Base-by-base conservation (phyloP, 2,797 vertebrate species). In the Mormyrops attenuatus region DNA sequence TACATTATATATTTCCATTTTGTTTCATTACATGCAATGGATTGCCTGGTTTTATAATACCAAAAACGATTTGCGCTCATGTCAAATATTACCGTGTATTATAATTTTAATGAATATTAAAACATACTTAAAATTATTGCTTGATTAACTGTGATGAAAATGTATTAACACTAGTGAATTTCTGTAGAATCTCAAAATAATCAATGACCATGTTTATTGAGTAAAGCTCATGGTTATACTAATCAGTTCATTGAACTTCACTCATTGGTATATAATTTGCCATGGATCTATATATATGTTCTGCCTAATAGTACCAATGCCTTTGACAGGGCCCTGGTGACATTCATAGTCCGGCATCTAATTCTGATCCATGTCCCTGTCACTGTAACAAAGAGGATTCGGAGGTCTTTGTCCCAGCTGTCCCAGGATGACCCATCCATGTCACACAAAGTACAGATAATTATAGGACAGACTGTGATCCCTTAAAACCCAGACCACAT, bases 381-480 rank as follows among this genome's bases (percentile, higher is more conserved):
- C 94, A 89, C 92, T 47, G 91, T 77, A 47, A 85, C 47, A 85
- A 91, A 90, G 26, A 26, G 90, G 91, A 95, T 94, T 93, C 93
- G 8, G 92, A 93, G 94, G 95, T 94, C 95, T 95, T 95, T 95
- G 94, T 93, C 94, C 95, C 95, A 96, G 95, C 95, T 96, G 96
- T 95, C 94, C 93, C 91, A 93, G 89, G 92, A 92, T 95, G 95
- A 96, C 96, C 96, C 93, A 91, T 15, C 44, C 60, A 34, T 95
- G 95, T 93, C 57, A 92, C 93, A 94, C 93, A 91, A 93, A 92
- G 77, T 94, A 22, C 93, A 94, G 95, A 95, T 95, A 95, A 96
- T 96, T 96, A 96, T 96, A 96, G 95, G 96, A 95, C 95, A 95
- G 93, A 91, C 91, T 94, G 94, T 93, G 94, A 94, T 95, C 94